Conservation (phyloP, 2,113 vertebrate species). For the Serinus canaria region DNA sequence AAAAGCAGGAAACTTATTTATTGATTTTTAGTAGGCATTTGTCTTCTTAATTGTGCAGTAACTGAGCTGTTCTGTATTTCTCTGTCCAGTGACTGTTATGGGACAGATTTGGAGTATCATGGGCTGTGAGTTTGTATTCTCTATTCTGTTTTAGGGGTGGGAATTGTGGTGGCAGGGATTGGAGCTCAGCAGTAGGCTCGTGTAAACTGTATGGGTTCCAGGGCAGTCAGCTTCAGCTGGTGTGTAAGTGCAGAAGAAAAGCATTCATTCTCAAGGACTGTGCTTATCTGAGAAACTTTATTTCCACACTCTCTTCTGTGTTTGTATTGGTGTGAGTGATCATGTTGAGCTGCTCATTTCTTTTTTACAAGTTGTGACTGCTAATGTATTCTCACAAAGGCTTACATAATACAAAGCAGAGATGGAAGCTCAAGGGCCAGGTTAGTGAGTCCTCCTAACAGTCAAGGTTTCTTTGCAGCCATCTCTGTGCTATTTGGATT, state of each 20-base stretch:
- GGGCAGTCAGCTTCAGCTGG: background rate
- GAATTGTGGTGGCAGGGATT: background rate
- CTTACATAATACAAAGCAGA: background rate
- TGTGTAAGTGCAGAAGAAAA: background rate
- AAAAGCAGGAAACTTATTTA: background rate
- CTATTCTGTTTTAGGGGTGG: background rate
- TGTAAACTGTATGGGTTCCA: background rate
- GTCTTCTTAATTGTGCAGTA: background rate
- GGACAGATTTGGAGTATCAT: background rate
- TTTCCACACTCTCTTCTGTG: rapidly evolving
- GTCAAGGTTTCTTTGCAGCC: background rate
- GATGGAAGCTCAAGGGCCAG: background rate
- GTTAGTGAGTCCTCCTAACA: background rate
- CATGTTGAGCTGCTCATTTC: background rate
- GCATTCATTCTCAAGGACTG: background rate
- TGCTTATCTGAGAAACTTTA: background rate
- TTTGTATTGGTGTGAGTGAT: background rate
- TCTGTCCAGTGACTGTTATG: background rate
- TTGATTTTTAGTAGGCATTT: background rate
- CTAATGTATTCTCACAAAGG: background rate
- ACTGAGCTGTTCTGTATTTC: background rate
- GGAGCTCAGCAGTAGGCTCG: background rate
- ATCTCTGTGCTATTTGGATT: background rate
- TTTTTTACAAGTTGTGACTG: background rate
- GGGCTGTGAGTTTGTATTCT: background rate